These are phyloP conservation scores for Volucella zonaria DNA, from an alignment of 2,888 invertebrate species.

Conservation along the genomic window DNA sequence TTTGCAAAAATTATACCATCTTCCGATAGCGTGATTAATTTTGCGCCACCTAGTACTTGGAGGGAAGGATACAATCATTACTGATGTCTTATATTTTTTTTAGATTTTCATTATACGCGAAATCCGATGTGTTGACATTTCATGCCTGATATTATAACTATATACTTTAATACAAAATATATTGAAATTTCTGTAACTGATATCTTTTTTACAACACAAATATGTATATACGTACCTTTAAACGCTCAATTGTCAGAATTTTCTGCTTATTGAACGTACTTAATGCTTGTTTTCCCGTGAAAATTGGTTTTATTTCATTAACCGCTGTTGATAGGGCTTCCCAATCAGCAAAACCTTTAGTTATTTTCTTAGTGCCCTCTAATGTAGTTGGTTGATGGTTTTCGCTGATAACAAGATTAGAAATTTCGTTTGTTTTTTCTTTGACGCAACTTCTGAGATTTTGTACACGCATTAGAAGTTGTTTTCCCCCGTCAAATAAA, in stretches of 20 bases:
- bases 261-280: slow-evolving; percentile 88
- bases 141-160: too few relatives aligned
- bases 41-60: too few relatives aligned
- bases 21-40: too few relatives aligned
- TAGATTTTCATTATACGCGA: too few relatives aligned
- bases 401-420: slow-evolving; percentile 83
- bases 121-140: too few relatives aligned
- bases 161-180: too few relatives aligned
- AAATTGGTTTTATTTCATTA: slow-evolving; percentile 79
- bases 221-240: slow-evolving; percentile 83
- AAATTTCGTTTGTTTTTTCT: slow-evolving; percentile 83
- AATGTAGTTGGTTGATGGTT: slow-evolving; percentile 77
- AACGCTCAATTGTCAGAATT: slow-evolving; percentile 87
- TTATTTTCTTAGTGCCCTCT: slow-evolving; percentile 28
- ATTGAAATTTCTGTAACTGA: too few relatives aligned
- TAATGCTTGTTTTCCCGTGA: slow-evolving; percentile 84
- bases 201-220: background rate
- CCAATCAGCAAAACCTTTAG: slow-evolving; percentile 76
- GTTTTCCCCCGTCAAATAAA: slow-evolving; percentile 87
- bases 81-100: too few relatives aligned
- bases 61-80: too few relatives aligned
- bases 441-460: slow-evolving; percentile 83
- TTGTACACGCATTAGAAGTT: slow-evolving; percentile 83
- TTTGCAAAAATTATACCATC: too few relatives aligned
- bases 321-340: slow-evolving; percentile 80